Percentiles rank a stretch among this genome's conserved stretches.
Conservation (phyloP, 2,888 invertebrate species). For the Junonia oenone region DNA sequence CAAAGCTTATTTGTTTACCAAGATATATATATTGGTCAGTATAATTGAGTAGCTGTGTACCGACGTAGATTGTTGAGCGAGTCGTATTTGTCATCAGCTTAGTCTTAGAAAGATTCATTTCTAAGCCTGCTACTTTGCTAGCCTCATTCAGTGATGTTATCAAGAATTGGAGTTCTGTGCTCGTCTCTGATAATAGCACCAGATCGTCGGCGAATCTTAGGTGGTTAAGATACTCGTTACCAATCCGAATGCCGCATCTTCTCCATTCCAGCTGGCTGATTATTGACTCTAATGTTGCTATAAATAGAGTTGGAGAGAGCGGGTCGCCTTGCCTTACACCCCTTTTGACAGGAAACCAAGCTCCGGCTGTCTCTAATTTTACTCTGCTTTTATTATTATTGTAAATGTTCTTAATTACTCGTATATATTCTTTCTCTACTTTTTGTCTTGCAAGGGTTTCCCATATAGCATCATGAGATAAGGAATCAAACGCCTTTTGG, state of each 20-base stretch:
- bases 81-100: not conserved
- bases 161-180: slow-evolving; percentile 16
- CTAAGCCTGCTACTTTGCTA: slow-evolving; percentile 20
- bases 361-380: slow-evolving; percentile 15
- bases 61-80: not conserved
- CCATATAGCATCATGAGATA: not conserved
- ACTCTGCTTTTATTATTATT: slow-evolving; percentile 18
- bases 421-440: no score
- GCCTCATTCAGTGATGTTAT: slow-evolving; percentile 20
- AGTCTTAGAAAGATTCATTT: not conserved
- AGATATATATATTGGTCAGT: not conserved
- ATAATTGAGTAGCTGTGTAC: not conserved
- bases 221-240: not conserved
- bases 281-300: slow-evolving; percentile 6
- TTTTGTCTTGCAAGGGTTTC: not conserved
- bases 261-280: slow-evolving; percentile 14
- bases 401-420: slow-evolving; percentile 1
- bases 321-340: slow-evolving; percentile 28
- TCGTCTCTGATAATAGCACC: slow-evolving; percentile 12
- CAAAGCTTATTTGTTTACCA: not conserved
- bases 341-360: slow-evolving; percentile 14
- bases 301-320: slow-evolving; percentile 21
- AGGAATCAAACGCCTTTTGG: not conserved
- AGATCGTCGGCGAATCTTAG: slow-evolving; percentile 6
- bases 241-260: not conserved